Conservation (phyloP, 37 sponge, comb jelly and placozoan genomes). For the Oopsacas minuta region DNA sequence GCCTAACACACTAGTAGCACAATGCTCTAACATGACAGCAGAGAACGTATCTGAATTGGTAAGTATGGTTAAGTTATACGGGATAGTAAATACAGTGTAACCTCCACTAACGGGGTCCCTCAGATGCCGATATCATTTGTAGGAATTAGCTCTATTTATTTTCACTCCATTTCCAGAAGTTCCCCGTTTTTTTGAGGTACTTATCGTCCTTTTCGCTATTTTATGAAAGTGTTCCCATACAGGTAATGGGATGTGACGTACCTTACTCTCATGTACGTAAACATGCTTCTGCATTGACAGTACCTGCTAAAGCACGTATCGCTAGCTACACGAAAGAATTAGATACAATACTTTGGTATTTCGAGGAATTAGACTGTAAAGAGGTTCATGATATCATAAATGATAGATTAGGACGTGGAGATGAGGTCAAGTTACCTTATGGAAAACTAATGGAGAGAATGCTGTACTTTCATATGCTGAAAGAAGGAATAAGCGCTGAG, state of each 20-base stretch:
- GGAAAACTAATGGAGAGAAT: constrained; percentile 16
- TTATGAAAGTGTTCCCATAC: background rate
- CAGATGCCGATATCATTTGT: no score
- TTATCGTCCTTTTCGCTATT: background rate
- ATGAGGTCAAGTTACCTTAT: background rate
- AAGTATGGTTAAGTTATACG: background rate
- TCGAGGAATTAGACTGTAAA: background rate
- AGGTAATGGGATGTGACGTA: background rate
- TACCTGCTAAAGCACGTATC: background rate
- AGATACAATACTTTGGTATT: background rate
- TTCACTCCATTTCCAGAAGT: no score
- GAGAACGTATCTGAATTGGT: background rate
- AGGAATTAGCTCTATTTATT: no score
- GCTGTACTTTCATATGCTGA: constrained; percentile 11
- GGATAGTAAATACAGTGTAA: no score
- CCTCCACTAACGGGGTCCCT: no score
- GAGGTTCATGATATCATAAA: background rate
- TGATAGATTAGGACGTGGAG: background rate
- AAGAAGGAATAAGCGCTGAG: background rate
- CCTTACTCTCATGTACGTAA: constrained; percentile 1
- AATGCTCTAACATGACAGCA: constrained; percentile 2
- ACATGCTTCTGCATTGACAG: background rate
- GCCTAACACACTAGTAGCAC: background rate
- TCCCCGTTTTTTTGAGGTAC: no score
- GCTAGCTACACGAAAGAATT: background rate